phyloP scores from a whole-genome alignment of 53 echinoderm and acorn worm species.

The Henricia sp. region DNA sequence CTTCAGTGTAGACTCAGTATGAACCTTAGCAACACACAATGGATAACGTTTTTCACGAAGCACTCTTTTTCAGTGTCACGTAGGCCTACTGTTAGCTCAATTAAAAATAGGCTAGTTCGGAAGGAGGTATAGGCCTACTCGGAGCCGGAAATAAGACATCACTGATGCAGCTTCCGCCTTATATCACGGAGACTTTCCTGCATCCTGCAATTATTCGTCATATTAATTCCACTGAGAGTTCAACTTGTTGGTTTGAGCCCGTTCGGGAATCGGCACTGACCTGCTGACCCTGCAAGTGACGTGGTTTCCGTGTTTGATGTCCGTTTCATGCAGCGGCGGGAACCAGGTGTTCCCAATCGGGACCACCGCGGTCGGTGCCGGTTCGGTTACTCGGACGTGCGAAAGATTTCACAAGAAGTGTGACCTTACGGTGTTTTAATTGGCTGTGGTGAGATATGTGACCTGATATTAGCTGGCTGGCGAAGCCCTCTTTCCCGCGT shows the following conservation, averaged over 20 bases:
- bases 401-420: too few species aligned
- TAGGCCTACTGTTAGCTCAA: too few species aligned
- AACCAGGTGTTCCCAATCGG: slow-evolving; percentile 4
- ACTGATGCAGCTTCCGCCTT: slow-evolving; percentile 23
- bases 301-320: slow-evolving; percentile 37
- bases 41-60: too few species aligned
- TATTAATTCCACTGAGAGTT: background rate
- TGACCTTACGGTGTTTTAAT: too few species aligned
- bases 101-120: too few species aligned
- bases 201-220: background rate
- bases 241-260: background rate
- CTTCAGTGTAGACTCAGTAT: too few species aligned
- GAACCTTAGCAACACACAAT: too few species aligned
- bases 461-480: too few species aligned
- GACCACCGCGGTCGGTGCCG: background rate
- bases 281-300: background rate
- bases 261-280: slow-evolving; percentile 1
- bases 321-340: slow-evolving; percentile 12
- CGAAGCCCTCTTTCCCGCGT: too few species aligned
- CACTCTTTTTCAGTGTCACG: too few species aligned
- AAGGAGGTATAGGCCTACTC: too few species aligned
- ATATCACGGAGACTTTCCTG: background rate
- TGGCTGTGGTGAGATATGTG: too few species aligned
- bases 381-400: background rate
- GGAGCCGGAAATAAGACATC: background rate